Percentiles rank a stretch among this genome's conserved stretches.
Conservation (phyloP, 2,797 vertebrate genomes). For the Cirrhinus mrigala region DNA sequence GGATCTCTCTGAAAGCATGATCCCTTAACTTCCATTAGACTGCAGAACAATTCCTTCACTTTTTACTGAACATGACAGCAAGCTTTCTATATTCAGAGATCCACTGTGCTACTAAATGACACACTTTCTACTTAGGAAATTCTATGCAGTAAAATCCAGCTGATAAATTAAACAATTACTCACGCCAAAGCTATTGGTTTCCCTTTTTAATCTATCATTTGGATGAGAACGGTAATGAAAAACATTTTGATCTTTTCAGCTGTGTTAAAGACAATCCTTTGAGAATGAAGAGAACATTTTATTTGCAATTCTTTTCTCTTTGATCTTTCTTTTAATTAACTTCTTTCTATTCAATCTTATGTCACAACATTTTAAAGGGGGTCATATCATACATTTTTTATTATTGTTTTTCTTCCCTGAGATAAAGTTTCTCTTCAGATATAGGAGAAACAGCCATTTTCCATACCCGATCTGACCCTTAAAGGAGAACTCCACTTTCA, state of each 20-base stretch:
- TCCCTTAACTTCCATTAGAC: not conserved
- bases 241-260: not conserved
- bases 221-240: not conserved
- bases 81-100: not conserved
- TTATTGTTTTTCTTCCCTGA: not conserved
- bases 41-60: not conserved
- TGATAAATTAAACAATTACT: not conserved
- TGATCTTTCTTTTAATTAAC: constrained; percentile 27
- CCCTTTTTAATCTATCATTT: not conserved
- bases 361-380: not conserved
- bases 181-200: not conserved
- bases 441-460: not conserved
- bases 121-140: not conserved
- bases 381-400: constrained; percentile 11
- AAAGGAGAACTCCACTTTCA: not conserved
- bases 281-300: not conserved
- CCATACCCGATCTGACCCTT: not conserved
- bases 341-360: not conserved
- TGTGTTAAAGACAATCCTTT: not conserved
- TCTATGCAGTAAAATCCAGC: not conserved
- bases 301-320: not conserved
- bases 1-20: not conserved
- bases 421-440: not conserved
- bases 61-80: constrained; percentile 2
- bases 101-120: not conserved